Percentiles rank a stretch among this genome's conserved stretches.
Conservation (phyloP, 2,888 invertebrate species). For the Archaeoteleia sp. region DNA sequence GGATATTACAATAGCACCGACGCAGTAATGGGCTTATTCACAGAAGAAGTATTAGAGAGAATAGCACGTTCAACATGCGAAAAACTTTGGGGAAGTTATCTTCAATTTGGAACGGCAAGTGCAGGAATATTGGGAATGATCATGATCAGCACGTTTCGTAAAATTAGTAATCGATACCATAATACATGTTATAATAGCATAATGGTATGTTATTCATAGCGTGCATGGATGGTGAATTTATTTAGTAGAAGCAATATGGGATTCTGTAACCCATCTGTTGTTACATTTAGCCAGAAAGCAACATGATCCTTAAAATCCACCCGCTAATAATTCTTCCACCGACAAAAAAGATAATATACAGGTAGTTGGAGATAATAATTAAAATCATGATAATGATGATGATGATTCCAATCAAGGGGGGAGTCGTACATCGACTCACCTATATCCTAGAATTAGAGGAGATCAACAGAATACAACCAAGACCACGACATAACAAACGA, state of each 20-base stretch:
- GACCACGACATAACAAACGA: too few species aligned
- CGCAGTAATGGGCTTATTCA: slow-evolving; percentile 12
- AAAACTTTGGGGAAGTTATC: slow-evolving; percentile 11
- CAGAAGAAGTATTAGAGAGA: slow-evolving; percentile 23
- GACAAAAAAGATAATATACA: too few species aligned
- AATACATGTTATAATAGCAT: slow-evolving; percentile 19
- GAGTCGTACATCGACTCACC: too few species aligned
- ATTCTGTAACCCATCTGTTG: too few species aligned
- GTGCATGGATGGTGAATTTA: slow-evolving; percentile 22
- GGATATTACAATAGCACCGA: neutral
- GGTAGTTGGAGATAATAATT: too few species aligned
- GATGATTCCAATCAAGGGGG: too few species aligned
- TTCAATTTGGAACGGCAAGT: slow-evolving; percentile 28
- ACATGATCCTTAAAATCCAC: neutral
- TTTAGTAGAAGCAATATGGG: too few species aligned
- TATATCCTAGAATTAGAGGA: too few species aligned
- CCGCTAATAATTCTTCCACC: too few species aligned
- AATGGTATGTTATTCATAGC: slow-evolving; percentile 19
- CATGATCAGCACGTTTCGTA: slow-evolving; percentile 1
- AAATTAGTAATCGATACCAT: slow-evolving; percentile 19
- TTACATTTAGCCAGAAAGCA: neutral
- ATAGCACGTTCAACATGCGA: slow-evolving; percentile 5
- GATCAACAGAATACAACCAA: too few species aligned
- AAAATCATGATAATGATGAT: too few species aligned
- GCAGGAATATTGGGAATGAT: slow-evolving; percentile 30